A percentile compares a stretch with the other conserved stretches of the same genome.
These are phyloP conservation scores for Hoplias malabaricus DNA, from an alignment of 2,113 vertebrate genomes.

Conservation along the genomic window DNA sequence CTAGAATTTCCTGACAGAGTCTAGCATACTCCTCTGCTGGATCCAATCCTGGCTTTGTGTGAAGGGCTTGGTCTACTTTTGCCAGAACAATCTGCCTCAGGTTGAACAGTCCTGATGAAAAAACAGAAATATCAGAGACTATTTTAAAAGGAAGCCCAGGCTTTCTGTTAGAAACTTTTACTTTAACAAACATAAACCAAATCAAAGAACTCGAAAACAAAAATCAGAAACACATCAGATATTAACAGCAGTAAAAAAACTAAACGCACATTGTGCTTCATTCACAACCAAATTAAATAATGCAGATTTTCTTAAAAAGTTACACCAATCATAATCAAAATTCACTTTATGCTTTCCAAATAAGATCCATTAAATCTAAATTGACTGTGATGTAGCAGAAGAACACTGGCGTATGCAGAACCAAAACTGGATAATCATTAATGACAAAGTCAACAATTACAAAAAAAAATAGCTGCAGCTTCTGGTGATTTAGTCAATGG, in stretches of 20 bases:
- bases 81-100: conserved; percentile 94
- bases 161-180: too few species aligned
- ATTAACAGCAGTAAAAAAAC: too few species aligned
- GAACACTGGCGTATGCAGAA: not conserved
- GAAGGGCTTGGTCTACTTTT: conserved; percentile 91
- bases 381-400: not conserved
- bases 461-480: not conserved
- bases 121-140: not conserved
- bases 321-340: too few species aligned
- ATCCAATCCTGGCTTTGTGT: conserved; percentile 80
- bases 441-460: not conserved
- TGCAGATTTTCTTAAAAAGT: too few species aligned
- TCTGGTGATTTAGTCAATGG: not conserved
- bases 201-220: too few species aligned
- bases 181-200: too few species aligned
- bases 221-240: too few species aligned
- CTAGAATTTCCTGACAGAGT: conserved; percentile 85
- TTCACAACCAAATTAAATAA: too few species aligned
- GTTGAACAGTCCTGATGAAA: conserved; percentile 86
- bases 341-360: too few species aligned
- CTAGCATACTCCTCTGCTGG: conserved; percentile 83
- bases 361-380: too few species aligned
- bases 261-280: too few species aligned
- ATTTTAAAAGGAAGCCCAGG: not conserved
- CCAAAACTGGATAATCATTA: not conserved